Evolutionary conservation across 2,113 vertebrate genomes (phyloP).

Genomic region (Anguilla japonica): DNA sequence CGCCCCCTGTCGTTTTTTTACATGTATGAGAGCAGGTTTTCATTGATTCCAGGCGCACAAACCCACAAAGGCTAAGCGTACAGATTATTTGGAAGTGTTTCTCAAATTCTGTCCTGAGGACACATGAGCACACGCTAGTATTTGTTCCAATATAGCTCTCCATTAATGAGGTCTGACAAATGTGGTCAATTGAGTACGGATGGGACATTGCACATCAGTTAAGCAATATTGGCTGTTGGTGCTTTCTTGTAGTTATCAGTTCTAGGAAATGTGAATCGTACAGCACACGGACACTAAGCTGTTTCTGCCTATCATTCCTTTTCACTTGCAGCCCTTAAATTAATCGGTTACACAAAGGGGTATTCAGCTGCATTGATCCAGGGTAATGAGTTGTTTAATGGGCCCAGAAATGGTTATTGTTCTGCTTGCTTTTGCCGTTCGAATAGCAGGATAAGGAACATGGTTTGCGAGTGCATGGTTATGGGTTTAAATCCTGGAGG

Average conservation of each 20-base stretch:
- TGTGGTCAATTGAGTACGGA: not conserved
- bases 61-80: not conserved
- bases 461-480: not conserved
- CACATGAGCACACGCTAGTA: not conserved
- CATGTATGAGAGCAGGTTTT: not conserved
- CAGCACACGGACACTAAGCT: not conserved
- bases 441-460: not conserved
- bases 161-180: not conserved
- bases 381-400: not conserved
- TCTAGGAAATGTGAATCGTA: not conserved
- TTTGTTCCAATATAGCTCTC: not conserved
- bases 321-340: not conserved
- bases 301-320: not conserved
- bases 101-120: not conserved
- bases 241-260: not conserved
- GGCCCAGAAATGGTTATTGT: not conserved
- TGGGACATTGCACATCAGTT: not conserved
- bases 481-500: not conserved
- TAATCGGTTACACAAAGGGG: not conserved
- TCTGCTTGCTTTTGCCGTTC: not conserved
- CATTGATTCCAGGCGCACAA: not conserved
- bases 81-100: not conserved
- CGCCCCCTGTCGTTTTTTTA: not conserved
- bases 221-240: not conserved
- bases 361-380: not conserved